These are phyloP conservation scores for Mus caroli DNA, from an alignment of 2,797 vertebrate genomes.

Conservation along the genomic window DNA sequence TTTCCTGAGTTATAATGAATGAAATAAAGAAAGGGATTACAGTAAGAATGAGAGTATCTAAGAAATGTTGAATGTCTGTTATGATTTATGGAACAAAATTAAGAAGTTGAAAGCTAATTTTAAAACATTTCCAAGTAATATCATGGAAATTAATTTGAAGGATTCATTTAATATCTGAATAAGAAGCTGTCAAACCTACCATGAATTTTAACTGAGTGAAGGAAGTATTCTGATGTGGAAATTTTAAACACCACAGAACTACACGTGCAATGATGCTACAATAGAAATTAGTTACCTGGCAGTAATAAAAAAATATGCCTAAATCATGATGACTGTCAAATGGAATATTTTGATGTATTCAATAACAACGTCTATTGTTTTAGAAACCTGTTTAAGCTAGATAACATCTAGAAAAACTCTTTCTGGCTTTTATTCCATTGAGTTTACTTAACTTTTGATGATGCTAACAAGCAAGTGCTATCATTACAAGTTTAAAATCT, in stretches of 20 bases:
- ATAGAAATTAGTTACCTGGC: constrained; percentile 73
- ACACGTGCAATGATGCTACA: constrained; percentile 63
- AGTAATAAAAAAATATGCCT: constrained; percentile 72
- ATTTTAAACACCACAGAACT: constrained; percentile 72
- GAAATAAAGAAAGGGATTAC: constrained; percentile 14
- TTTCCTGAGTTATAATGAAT: background rate
- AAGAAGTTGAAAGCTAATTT: constrained; percentile 76
- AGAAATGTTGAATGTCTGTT: constrained; percentile 71
- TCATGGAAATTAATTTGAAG: constrained; percentile 80
- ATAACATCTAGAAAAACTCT: constrained; percentile 70
- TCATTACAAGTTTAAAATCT: background rate
- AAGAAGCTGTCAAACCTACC: constrained; percentile 76
- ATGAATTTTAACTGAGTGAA: constrained; percentile 79
- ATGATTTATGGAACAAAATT: constrained; percentile 82
- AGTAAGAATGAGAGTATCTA: constrained; percentile 69
- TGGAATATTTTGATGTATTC: constrained; percentile 53
- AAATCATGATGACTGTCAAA: constrained; percentile 76
- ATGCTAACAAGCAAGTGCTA: background rate
- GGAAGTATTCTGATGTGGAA: constrained; percentile 49
- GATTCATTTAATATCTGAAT: constrained; percentile 82
- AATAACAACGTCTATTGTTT: constrained; percentile 71
- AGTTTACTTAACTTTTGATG: constrained; percentile 54
- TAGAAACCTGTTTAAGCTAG: constrained; percentile 64
- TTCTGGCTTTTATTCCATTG: constrained; percentile 72
- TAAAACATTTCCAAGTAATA: constrained; percentile 81